phyloP scores from a whole-genome alignment of 2,888 invertebrate species.

The Hyalella azteca region DNA sequence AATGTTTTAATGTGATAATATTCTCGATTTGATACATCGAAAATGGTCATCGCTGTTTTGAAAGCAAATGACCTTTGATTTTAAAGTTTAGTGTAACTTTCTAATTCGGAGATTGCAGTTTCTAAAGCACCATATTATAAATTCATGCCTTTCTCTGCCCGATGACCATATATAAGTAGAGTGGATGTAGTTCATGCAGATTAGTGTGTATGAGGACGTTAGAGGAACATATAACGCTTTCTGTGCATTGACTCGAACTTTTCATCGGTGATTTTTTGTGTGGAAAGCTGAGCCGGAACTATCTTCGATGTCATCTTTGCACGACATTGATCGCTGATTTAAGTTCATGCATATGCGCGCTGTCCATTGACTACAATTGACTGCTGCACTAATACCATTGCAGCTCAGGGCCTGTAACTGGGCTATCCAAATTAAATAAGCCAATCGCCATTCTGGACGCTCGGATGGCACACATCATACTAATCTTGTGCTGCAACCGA shows the following conservation, averaged over 20 bases:
- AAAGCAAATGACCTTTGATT: too few relatives aligned
- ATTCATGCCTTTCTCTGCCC: not conserved
- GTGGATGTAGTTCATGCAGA: constrained; percentile 13
- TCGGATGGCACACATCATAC: too few relatives aligned
- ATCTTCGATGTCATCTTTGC: constrained; percentile 25
- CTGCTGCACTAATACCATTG: not conserved
- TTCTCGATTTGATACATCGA: too few relatives aligned
- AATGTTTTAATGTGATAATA: too few relatives aligned
- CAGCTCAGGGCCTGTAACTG: too few relatives aligned
- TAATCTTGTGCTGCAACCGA: too few relatives aligned
- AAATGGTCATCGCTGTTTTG: too few relatives aligned
- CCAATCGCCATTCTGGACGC: too few relatives aligned
- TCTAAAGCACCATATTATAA: not conserved
- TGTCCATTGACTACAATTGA: not conserved
- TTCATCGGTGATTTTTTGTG: not conserved
- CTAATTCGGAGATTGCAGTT: not conserved
- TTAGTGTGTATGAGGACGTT: not conserved
- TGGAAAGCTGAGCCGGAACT: not conserved
- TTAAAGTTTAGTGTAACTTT: not conserved
- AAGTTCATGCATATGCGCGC: not conserved
- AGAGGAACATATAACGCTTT: not conserved
- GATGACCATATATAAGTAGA: not conserved
- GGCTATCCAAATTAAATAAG: too few relatives aligned
- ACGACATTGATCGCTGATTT: constrained; percentile 30
- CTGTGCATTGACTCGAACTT: not conserved